Conservation (phyloP, 1,140 invertebrate species). For the Drosophila tropicalis region DNA sequence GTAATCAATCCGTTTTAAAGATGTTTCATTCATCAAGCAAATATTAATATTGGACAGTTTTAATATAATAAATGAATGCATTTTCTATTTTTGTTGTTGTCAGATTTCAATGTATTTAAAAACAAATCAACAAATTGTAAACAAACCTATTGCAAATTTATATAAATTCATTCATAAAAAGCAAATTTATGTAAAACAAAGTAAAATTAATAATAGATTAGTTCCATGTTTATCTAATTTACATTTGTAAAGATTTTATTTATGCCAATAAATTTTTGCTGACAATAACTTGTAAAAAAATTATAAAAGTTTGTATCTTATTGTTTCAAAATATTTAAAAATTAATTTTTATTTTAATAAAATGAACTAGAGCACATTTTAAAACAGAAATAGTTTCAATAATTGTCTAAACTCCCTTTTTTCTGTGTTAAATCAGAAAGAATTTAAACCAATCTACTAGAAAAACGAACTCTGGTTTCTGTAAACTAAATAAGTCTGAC, state of each 20-base stretch:
- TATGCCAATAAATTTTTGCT: too few relatives aligned
- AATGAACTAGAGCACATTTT: too few relatives aligned
- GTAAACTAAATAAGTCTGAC: too few relatives aligned
- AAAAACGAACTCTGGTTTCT: too few relatives aligned
- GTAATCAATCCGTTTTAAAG: conserved; percentile 2
- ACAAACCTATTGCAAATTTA: background rate
- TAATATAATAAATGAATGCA: background rate
- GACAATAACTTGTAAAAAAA: too few relatives aligned
- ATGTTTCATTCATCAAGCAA: background rate
- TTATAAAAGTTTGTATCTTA: too few relatives aligned
- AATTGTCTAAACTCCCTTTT: too few relatives aligned
- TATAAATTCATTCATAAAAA: background rate
- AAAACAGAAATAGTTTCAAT: too few relatives aligned
- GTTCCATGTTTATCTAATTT: background rate
- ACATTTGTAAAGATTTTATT: background rate
- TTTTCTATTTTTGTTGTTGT: background rate
- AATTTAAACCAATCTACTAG: too few relatives aligned
- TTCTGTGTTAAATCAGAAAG: too few relatives aligned
- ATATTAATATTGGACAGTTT: background rate
- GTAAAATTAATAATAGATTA: background rate
- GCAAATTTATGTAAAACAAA: background rate
- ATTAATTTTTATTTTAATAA: too few relatives aligned
- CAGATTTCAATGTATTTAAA: background rate
- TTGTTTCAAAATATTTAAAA: too few relatives aligned
- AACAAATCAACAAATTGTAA: background rate